A percentile compares a stretch with the other conserved stretches of the same genome.
phyloP scores from a whole-genome alignment of 1,140 invertebrate genomes.

The Steinernema feltiae region DNA sequence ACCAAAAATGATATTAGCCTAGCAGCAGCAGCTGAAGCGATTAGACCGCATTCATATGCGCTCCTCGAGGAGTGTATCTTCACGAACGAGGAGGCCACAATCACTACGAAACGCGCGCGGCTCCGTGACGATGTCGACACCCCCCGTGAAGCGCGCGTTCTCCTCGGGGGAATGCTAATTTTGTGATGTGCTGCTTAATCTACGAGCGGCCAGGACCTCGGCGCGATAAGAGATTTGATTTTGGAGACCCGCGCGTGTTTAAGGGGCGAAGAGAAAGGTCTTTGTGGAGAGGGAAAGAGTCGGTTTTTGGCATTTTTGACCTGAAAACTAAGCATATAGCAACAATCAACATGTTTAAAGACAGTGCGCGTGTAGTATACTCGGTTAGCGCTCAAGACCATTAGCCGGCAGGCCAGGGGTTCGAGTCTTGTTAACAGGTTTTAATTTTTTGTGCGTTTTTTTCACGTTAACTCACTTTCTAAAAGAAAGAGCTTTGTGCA shows the following conservation, averaged over 20 bases:
- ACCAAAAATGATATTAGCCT: conserved; percentile 10
- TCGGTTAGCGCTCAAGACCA: no score
- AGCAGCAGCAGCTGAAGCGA: no score
- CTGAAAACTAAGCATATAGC: neutral
- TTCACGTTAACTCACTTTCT: no score
- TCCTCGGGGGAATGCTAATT: conserved; percentile 10
- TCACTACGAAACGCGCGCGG: neutral
- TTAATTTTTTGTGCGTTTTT: no score
- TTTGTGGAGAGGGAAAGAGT: neutral
- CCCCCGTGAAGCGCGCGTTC: neutral
- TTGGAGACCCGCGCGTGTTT: neutral
- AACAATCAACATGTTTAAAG: neutral
- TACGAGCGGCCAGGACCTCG: neutral
- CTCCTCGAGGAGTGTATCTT: neutral
- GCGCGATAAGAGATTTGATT: conserved; percentile 9
- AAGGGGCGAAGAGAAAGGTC: neutral
- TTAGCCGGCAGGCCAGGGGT: no score
- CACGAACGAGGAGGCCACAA: neutral
- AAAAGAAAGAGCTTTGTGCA: no score
- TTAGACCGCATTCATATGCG: conserved; percentile 10
- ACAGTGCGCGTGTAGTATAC: no score
- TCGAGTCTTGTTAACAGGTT: no score
- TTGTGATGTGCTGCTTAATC: neutral
- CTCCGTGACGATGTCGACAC: conserved; percentile 2
- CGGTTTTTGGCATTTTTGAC: no score